Evolutionary conservation across 2,113 vertebrate genomes (phyloP), one percentile per base, ranked within the genome.

Genomic region (Aspiorhynchus laticeps): DNA sequence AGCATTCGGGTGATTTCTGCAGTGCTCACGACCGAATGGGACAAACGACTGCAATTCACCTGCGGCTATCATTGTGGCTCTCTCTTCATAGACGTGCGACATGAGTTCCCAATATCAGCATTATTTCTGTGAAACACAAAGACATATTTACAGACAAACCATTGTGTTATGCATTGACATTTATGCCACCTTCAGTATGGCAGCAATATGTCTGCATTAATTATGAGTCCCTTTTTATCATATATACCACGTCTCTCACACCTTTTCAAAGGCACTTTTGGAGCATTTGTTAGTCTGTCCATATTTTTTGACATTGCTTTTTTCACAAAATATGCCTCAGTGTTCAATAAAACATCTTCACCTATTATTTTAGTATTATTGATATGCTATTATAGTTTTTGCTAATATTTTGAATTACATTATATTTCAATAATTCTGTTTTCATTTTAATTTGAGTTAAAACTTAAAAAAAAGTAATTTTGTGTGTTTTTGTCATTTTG

Each of bases 101-200:
- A 99, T 99, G 97, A 97, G 97, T 97, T 95, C 96, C 96, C 96
- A 96, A 97, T 99, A 98, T 99, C 98, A 97, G 97, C 97, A 99
- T 99, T 99, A 99, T 99, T 98, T 98, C 97, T 96, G 91, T 5
- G 26, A 69, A 0, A 21, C 19, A 33, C 7, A 73, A n/a, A 73
- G 7, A 53, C 11, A 43, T 1, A 24, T 59, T 59, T 24, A 59
- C 19, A 59, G 53, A 59, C 56, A n/a, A 59, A 59, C 56, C 21
- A 2, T 4, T 24, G 28, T 67, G 61, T 65, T 28, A 28, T 31
- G 26, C 5, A 8, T 31, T 7, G 26, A 31, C n/a, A 14, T 65
- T 65, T 65, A 28, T 26, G n/a, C 12, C 2, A 12, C 8, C 9
- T 61, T 61, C 24, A 65, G 24, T 28, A 6, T 6, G 11, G 61